Conservation (phyloP, 2,888 invertebrate species). For the Lysandra bellargus region DNA sequence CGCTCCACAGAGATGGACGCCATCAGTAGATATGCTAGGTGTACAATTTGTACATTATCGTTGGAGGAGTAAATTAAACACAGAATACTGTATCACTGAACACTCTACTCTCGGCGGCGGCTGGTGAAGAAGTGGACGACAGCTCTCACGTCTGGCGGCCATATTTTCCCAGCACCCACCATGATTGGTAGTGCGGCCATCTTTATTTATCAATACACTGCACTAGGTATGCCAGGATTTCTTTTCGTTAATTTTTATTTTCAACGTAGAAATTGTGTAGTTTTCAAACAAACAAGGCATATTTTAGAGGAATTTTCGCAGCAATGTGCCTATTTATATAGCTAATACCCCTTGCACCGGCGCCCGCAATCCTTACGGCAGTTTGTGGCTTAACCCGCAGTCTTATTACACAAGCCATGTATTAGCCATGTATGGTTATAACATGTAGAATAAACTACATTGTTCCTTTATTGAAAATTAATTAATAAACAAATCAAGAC, state of each 20-base stretch:
- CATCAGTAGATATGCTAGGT: no score
- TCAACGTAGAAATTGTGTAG: not conserved
- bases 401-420: not conserved
- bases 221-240: no score
- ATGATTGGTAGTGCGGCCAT: no score
- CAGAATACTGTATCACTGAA: no score
- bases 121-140: no score
- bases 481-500: not conserved
- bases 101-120: no score
- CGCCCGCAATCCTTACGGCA: not conserved
- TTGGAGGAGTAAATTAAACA: no score
- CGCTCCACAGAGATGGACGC: no score
- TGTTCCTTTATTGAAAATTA: not conserved
- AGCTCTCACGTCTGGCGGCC: no score
- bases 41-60: no score
- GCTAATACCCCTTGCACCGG: conserved; percentile 8
- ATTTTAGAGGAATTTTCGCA: not conserved
- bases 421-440: not conserved
- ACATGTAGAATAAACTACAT: not conserved
- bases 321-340: not conserved
- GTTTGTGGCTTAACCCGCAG: conserved; percentile 16
- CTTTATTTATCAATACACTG: no score
- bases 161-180: no score
- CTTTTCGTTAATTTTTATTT: not conserved
- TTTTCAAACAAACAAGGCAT: not conserved